These are phyloP conservation scores for Bambusicola thoracicus DNA, from an alignment of 2,113 vertebrate genomes.

Conservation along the genomic window DNA sequence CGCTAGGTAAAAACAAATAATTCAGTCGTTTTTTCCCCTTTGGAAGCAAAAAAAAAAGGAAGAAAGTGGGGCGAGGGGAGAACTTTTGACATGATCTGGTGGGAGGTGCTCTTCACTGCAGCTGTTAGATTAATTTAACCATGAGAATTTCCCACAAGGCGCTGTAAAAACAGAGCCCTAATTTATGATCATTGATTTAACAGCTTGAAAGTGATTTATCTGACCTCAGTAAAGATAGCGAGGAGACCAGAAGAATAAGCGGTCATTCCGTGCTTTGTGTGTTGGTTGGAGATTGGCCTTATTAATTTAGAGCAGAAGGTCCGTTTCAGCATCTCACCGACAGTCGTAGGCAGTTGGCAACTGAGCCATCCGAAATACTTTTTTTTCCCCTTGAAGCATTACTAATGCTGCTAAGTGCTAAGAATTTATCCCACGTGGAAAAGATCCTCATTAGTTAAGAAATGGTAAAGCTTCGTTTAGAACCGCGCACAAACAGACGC, in stretches of 20 bases:
- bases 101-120: constrained; percentile 60
- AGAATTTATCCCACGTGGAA: constrained; percentile 45
- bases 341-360: constrained; percentile 58
- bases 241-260: constrained; percentile 75
- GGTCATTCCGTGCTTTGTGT: constrained; percentile 58
- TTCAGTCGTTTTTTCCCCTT: neutral
- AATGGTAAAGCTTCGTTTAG: constrained; percentile 20
- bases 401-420: constrained; percentile 47
- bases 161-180: constrained; percentile 67
- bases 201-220: constrained; percentile 82
- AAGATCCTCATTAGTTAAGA: constrained; percentile 46
- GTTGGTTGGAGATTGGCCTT: constrained; percentile 71
- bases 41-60: neutral
- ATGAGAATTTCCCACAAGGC: constrained; percentile 71
- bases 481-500: neutral
- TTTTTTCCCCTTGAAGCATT: constrained; percentile 45
- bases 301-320: constrained; percentile 72
- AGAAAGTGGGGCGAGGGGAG: neutral
- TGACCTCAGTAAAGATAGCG: constrained; percentile 71
- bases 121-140: constrained; percentile 71
- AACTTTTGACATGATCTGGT: constrained; percentile 56
- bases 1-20: constrained; percentile 51
- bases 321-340: constrained; percentile 35
- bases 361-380: neutral
- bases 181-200: constrained; percentile 82